Base-by-base conservation (phyloP, 2,888 invertebrate species). In the Bibio marci region DNA sequence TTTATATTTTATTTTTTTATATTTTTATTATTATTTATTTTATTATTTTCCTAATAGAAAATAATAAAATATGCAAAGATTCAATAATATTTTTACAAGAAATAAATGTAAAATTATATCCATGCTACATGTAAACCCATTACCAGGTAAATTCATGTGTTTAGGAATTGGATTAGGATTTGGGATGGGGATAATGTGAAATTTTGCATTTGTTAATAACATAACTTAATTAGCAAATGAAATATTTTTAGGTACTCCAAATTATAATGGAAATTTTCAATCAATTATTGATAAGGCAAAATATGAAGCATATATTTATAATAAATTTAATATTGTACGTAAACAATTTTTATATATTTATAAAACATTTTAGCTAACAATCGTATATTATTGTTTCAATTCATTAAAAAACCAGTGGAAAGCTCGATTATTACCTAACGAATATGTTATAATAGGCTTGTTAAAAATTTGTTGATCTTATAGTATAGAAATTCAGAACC, bases 181-280 rank as follows among this genome's bases (percentile, higher is more conserved):
- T n/a, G n/a, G n/a, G n/a, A n/a, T n/a, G n/a, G n/a, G n/a, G n/a
- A n/a, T n/a, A n/a, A n/a, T n/a, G n/a, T n/a, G n/a, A n/a, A n/a
- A n/a, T n/a, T n/a, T n/a, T n/a, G n/a, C n/a, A n/a, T n/a, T n/a
- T n/a, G n/a, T n/a, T n/a, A n/a, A n/a, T n/a, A n/a, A n/a, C n/a
- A n/a, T n/a, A n/a, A n/a, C n/a, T n/a, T n/a, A n/a, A n/a, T n/a
- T n/a, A n/a, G n/a, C n/a, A n/a, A n/a, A n/a, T n/a, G n/a, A n/a
- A n/a, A n/a, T n/a, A n/a, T n/a, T n/a, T n/a, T n/a, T n/a, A 72
- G 79, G 78, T 14, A 71, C 76, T 1, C 79, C 80, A 5, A 57
- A 59, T 33, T 72, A 69, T 54, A 49, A 50, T 39, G 65, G 67
- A 22, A 63, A 65, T 40, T 58, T 76, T 40, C 53, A 65, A 15